phyloP scores from a whole-genome alignment of 2,797 vertebrate genomes.

The Brachyalestes nurse region DNA sequence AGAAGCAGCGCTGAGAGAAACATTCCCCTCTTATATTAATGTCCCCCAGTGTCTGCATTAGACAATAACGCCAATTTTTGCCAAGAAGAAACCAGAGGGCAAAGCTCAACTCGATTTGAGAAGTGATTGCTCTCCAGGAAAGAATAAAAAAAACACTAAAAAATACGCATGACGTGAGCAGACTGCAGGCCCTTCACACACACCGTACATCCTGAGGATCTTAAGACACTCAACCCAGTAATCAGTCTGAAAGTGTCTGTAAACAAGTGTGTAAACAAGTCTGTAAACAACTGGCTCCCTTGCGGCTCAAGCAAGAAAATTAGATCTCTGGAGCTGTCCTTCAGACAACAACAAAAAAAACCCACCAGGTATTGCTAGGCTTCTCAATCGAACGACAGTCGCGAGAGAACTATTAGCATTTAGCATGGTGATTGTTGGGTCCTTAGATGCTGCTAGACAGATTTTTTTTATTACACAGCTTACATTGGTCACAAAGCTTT shows the following conservation, averaged over 20 bases:
- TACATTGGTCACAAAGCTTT: neutral
- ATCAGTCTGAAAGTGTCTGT: slow-evolving; percentile 21
- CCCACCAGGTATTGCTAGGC: neutral
- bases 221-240: neutral
- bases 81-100: neutral
- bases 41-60: neutral
- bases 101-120: slow-evolving; percentile 20
- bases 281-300: neutral
- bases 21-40: neutral
- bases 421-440: neutral
- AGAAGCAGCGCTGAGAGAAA: neutral
- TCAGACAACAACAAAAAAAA: neutral
- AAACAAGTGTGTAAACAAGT: slow-evolving; percentile 25
- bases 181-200: neutral
- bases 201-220: slow-evolving; percentile 9
- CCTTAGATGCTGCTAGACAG: neutral
- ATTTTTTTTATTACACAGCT: no score
- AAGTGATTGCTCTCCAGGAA: slow-evolving; percentile 9
- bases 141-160: neutral
- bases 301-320: neutral
- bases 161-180: neutral
- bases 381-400: neutral
- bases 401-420: neutral
- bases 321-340: slow-evolving; percentile 3
- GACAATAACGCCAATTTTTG: no score